Evolutionary conservation across 2,888 invertebrate species (phyloP), one percentile per base, ranked within the genome.

Genomic region (Drosophila suboccidentalis): DNA sequence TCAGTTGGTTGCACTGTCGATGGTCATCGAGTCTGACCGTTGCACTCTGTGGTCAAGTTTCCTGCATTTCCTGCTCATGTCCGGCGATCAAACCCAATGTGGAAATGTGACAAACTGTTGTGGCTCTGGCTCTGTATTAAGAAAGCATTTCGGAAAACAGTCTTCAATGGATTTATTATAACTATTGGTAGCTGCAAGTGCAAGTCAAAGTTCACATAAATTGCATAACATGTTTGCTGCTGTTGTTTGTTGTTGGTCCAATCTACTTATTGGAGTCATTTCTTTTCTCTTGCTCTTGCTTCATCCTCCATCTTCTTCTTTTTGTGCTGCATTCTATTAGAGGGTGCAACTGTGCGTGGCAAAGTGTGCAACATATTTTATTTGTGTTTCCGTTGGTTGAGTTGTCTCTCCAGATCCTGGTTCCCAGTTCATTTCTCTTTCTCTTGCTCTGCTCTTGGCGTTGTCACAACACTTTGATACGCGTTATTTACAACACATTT

Each of bases 401-500:
- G 64, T 60, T 70, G 58, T 55, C 32, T 53, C 26, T 38, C 17
- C 36, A 11, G 5, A 17, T 47, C 15, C 11, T 8, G 8, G 1
- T 43, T 13, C 9, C 76, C 64, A 63, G 63, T 78, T 6, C 38
- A 19, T 8, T 9, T 2, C 71, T 63, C 50, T 8, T 9, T 2
- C 71, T 63, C 50, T 51, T 51, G 32, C 49, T 17, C 50, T n/a
- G 13, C 13, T 51, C 22, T 63, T 70, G 66, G 70, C 78, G 72
- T 85, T 85, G 86, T 77, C 75, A 65, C 87, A 73, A 76, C 69
- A 70, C 87, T 74, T 78, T 74, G 79, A 76, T 73, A 72, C 82
- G 85, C 79, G 77, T 85, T 87, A 82, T 83, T 77, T 88, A 80
- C 78, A 80, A 78, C 64, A 86, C 86, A 88, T 88, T 83, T 82